phyloP scores from a whole-genome alignment of 2,113 vertebrate genomes.

The Callipepla californica region DNA sequence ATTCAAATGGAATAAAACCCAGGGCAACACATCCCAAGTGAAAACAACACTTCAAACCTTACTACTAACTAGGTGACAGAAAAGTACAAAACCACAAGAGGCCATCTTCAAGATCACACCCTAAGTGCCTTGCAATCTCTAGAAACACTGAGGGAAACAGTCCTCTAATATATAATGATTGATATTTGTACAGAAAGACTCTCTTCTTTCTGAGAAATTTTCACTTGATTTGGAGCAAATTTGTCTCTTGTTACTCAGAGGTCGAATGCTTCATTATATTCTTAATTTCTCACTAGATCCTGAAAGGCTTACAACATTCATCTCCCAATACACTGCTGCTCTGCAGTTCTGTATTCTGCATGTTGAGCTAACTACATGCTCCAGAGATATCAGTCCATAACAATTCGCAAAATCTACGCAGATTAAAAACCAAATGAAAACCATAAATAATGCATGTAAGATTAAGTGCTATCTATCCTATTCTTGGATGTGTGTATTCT shows the following conservation, averaged over 20 bases:
- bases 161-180: neutral
- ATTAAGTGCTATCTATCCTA: neutral
- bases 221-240: neutral
- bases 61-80: neutral
- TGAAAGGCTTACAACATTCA: neutral
- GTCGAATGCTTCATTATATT: neutral
- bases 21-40: neutral
- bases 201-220: neutral
- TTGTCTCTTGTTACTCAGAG: neutral
- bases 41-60: neutral
- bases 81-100: neutral
- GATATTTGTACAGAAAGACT: neutral
- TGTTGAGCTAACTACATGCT: neutral
- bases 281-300: neutral
- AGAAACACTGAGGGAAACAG: neutral
- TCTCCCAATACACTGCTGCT: neutral
- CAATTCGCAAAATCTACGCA: neutral
- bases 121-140: neutral
- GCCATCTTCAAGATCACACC: neutral
- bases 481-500: neutral
- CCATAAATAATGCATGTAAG: constrained; percentile 38
- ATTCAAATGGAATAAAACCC: neutral
- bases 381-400: neutral
- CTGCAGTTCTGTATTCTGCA: neutral
- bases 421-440: constrained; percentile 38